phyloP scores from a whole-genome alignment of 2,888 invertebrate genomes.

The Idaea biselata region DNA sequence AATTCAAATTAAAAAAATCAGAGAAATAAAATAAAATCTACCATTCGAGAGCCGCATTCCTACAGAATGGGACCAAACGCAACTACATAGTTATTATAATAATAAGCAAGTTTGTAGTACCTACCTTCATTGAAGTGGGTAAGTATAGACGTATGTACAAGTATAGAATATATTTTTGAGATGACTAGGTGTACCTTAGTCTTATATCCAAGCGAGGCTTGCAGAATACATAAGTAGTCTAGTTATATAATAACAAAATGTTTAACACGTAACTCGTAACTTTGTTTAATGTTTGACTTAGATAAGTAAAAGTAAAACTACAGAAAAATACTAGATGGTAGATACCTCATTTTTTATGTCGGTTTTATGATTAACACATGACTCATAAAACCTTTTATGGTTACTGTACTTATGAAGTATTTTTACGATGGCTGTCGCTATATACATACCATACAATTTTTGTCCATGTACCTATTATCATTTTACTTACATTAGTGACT shows the following conservation, averaged over 20 bases:
- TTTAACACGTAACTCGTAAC: slow-evolving; percentile 8
- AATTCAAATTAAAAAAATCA: no score
- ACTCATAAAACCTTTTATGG: slow-evolving; percentile 3
- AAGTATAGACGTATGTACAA: no score
- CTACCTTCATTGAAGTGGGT: no score
- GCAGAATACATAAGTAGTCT: neutral
- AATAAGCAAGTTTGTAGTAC: no score
- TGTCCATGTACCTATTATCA: neutral
- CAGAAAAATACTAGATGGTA: neutral
- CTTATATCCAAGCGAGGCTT: no score
- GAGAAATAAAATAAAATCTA: no score
- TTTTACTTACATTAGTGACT: neutral
- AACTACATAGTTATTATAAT: no score
- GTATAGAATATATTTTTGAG: no score
- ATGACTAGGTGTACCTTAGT: no score
- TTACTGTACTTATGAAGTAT: neutral
- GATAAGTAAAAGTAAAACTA: slow-evolving; percentile 1
- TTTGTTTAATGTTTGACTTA: slow-evolving; percentile 10
- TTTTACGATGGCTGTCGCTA: neutral
- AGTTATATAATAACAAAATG: slow-evolving; percentile 15
- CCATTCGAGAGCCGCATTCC: no score
- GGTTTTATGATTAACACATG: slow-evolving; percentile 3
- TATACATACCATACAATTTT: neutral
- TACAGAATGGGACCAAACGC: no score
- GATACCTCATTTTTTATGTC: slow-evolving; percentile 1